phyloP scores from a whole-genome alignment of 2,888 invertebrate species.

The Oscheius sp. region DNA sequence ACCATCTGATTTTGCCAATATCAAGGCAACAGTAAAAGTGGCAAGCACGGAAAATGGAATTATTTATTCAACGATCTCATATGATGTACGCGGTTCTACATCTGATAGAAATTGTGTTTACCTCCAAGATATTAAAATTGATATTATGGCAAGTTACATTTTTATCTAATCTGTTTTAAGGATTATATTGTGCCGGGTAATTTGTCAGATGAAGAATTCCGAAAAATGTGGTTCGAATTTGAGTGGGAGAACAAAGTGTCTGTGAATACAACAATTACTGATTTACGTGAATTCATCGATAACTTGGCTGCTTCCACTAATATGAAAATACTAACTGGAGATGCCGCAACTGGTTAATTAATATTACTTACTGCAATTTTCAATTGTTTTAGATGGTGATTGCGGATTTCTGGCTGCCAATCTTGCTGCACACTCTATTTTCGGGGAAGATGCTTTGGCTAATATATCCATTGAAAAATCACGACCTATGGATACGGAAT shows the following conservation, averaged over 20 bases:
- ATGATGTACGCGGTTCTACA: slow-evolving; percentile 90
- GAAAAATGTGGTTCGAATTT: slow-evolving; percentile 99
- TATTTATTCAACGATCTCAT: slow-evolving; percentile 98
- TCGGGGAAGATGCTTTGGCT: slow-evolving; percentile 95
- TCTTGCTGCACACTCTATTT: slow-evolving; percentile 85
- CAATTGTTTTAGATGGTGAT: slow-evolving; percentile 77
- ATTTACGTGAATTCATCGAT: slow-evolving; percentile 89
- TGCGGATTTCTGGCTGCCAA: slow-evolving; percentile 99
- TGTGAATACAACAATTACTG: slow-evolving; percentile 89
- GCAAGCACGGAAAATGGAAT: slow-evolving; percentile 99
- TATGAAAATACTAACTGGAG: slow-evolving; percentile 98
- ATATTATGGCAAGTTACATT: slow-evolving; percentile 27
- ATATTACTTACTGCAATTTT: neutral
- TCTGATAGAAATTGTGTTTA: slow-evolving; percentile 96
- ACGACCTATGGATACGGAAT: slow-evolving; percentile 74
- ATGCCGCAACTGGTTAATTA: slow-evolving; percentile 75
- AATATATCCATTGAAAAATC: slow-evolving; percentile 95
- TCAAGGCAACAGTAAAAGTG: slow-evolving; percentile 80
- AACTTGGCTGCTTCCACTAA: slow-evolving; percentile 93
- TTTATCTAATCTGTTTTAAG: slow-evolving; percentile 77
- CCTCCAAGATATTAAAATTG: slow-evolving; percentile 84
- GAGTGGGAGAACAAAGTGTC: slow-evolving; percentile 99
- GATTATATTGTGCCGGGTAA: slow-evolving; percentile 88
- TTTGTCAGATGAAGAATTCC: slow-evolving; percentile 93
- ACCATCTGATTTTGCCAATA: slow-evolving; percentile 95